A percentile compares a stretch with the other conserved stretches of the same genome.
These are phyloP conservation scores for Gonioctena quinquepunctata DNA, from an alignment of 1,140 invertebrate species.

Conservation along the genomic window DNA sequence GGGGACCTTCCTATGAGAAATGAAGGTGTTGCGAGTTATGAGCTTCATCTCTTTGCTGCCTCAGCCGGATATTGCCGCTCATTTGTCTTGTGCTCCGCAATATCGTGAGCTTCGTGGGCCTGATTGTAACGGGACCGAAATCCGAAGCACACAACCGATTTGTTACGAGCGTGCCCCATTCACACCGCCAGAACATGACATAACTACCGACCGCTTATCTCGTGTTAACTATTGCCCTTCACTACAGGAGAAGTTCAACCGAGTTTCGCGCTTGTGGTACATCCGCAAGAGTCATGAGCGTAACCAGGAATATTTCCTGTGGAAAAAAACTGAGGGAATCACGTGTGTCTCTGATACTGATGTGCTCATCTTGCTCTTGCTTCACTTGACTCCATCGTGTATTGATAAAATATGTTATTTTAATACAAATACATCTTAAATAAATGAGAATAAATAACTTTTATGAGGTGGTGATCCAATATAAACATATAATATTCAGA, in stretches of 20 bases:
- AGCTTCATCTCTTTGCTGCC: constrained; percentile 44
- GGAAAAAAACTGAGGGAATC: too few relatives aligned
- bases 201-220: constrained; percentile 22
- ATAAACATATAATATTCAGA: too few relatives aligned
- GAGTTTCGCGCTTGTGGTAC: not conserved
- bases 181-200: constrained; percentile 25
- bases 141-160: constrained; percentile 39
- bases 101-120: constrained; percentile 35
- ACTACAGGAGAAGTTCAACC: not conserved
- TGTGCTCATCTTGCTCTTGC: too few relatives aligned
- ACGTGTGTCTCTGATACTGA: too few relatives aligned
- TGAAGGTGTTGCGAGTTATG: constrained; percentile 50
- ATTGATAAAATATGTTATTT: too few relatives aligned
- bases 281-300: not conserved
- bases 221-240: constrained; percentile 19
- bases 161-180: constrained; percentile 30
- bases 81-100: constrained; percentile 45
- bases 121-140: constrained; percentile 33
- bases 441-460: too few relatives aligned
- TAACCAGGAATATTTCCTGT: not conserved
- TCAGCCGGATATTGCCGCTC: constrained; percentile 45
- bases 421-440: too few relatives aligned
- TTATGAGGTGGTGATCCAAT: too few relatives aligned
- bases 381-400: too few relatives aligned
- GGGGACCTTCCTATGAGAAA: constrained; percentile 39